Conservation (phyloP, 2,797 vertebrate species). For the Halcyon badia region DNA sequence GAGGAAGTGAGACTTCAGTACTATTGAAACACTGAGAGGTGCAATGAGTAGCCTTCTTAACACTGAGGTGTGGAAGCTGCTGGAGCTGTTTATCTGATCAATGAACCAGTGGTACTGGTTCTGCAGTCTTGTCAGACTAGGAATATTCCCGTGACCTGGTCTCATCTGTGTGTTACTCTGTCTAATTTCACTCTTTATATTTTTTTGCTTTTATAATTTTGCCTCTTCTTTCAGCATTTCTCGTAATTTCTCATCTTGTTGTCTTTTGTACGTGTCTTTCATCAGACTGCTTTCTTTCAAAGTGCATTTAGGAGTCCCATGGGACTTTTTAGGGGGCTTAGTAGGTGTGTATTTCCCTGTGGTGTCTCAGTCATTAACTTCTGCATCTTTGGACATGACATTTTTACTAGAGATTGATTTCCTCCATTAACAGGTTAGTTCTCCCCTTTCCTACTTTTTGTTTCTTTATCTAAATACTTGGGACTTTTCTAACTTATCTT, state of each 20-base stretch:
- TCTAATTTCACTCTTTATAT: neutral
- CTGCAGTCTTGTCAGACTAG: neutral
- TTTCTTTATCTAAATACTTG: neutral
- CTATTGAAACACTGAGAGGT: rapidly evolving
- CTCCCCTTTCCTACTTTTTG: neutral
- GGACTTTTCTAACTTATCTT: neutral
- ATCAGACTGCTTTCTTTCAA: neutral
- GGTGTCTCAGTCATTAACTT: neutral
- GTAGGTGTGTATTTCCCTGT: neutral
- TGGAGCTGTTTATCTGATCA: neutral
- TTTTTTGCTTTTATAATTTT: neutral
- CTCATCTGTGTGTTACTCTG: neutral
- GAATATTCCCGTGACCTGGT: neutral
- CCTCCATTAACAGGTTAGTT: neutral
- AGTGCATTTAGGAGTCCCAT: neutral
- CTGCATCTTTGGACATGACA: neutral
- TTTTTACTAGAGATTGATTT: neutral
- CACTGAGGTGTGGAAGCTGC: neutral
- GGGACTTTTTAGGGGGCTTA: neutral
- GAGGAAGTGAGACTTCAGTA: neutral
- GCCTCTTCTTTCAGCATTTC: neutral
- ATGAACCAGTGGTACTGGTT: conserved; percentile 34
- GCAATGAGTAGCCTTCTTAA: neutral
- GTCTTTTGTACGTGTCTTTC: neutral
- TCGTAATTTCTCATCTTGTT: neutral